These are phyloP conservation scores for Menidia menidia DNA, from an alignment of 2,797 vertebrate species.

Conservation along the genomic window DNA sequence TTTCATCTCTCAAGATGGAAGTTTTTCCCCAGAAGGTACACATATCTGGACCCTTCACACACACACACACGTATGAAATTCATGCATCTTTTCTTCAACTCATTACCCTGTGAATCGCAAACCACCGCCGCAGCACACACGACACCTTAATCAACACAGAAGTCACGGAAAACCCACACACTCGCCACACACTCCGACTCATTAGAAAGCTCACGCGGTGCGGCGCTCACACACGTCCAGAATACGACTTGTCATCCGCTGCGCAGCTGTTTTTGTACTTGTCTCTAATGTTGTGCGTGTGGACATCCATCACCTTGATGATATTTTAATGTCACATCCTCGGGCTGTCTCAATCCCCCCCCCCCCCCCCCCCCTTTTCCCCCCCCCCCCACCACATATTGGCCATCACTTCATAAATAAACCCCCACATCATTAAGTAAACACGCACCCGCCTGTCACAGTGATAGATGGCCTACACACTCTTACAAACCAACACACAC, in stretches of 20 bases:
- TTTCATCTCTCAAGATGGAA: not conserved
- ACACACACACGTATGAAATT: conserved; percentile 3
- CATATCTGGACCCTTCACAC: not conserved
- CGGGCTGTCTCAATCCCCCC: conserved; percentile 70
- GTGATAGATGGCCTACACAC: conserved; percentile 75
- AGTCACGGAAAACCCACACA: conserved; percentile 40
- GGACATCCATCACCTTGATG: conserved; percentile 83
- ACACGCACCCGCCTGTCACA: conserved; percentile 74
- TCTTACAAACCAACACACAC: conserved; percentile 9
- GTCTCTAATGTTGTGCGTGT: conserved; percentile 71
- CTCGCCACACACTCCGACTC: conserved; percentile 38
- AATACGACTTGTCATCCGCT: conserved; percentile 64
- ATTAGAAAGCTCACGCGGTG: conserved; percentile 45
- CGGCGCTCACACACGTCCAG: conserved; percentile 48
- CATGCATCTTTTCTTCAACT: conserved; percentile 63
- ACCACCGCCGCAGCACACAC: conserved; percentile 56
- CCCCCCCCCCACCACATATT: conserved; percentile 54
- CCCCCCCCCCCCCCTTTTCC: conserved; percentile 32
- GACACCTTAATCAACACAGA: conserved; percentile 68
- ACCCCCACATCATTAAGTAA: conserved; percentile 82
- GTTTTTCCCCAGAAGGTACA: not conserved
- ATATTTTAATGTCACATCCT: conserved; percentile 83
- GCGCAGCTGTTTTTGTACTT: conserved; percentile 71
- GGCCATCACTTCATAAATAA: conserved; percentile 82
- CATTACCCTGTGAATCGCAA: conserved; percentile 67